A percentile compares a stretch with the other conserved stretches of the same genome.
Evolutionary conservation across 2,113 vertebrate genomes (phyloP).

Genomic region (Lipophrys pholis): DNA sequence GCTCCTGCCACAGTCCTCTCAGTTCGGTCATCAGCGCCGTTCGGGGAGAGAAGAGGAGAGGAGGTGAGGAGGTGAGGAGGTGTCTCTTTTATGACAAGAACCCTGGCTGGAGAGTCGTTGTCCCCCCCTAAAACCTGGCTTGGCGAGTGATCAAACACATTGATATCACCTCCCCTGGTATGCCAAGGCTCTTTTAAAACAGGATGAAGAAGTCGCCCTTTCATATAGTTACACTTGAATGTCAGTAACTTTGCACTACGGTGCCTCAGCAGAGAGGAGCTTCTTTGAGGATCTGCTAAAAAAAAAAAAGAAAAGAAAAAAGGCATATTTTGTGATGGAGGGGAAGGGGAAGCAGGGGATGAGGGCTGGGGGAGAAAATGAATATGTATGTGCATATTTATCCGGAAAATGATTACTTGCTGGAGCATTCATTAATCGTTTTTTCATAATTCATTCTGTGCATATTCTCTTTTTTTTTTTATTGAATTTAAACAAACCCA

Average conservation of each 20-base stretch:
- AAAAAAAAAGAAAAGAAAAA: neutral
- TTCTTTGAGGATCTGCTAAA: constrained; percentile 20
- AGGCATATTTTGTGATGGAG: constrained; percentile 28
- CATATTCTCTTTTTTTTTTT: constrained; percentile 76
- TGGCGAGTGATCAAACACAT: constrained; percentile 24
- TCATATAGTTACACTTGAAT: constrained; percentile 12
- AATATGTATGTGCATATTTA: constrained; percentile 80
- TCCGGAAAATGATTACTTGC: constrained; percentile 77
- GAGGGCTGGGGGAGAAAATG: constrained; percentile 39
- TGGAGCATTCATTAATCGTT: constrained; percentile 79
- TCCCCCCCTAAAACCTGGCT: constrained; percentile 13
- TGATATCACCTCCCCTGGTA: constrained; percentile 7
- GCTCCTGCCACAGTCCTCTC: constrained; percentile 45
- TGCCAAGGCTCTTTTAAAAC: neutral
- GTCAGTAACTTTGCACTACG: neutral
- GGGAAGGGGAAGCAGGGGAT: neutral
- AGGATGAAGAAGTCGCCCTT: neutral
- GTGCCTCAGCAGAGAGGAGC: neutral
- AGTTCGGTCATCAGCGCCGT: constrained; percentile 27
- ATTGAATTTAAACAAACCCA: constrained; percentile 84
- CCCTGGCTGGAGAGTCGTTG: neutral
- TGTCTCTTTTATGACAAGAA: constrained; percentile 39
- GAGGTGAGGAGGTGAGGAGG: constrained; percentile 5
- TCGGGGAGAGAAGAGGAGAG: constrained; percentile 6
- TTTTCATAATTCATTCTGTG: constrained; percentile 78